A percentile compares a stretch with the other conserved stretches of the same genome.
phyloP scores from a whole-genome alignment of 2,113 vertebrate species.

The Sinosuthora webbiana region DNA sequence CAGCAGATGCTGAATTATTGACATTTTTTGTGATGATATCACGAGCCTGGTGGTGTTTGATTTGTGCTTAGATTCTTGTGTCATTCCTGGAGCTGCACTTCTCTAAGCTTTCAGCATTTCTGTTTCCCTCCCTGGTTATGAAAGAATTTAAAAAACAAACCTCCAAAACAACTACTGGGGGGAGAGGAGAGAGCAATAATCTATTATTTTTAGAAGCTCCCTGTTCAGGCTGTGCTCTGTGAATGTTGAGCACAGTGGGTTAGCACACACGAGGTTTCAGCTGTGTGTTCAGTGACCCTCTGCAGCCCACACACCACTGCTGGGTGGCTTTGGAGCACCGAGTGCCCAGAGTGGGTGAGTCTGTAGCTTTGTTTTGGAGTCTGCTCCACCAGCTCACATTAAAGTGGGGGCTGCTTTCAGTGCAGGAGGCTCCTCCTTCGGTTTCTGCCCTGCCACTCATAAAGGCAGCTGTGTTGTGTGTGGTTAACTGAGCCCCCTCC shows the following conservation, averaged over 20 bases:
- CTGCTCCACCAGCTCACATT: neutral
- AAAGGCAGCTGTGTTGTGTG: conserved; percentile 31
- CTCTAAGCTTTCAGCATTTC: neutral
- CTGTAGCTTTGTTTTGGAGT: neutral
- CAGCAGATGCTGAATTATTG: neutral
- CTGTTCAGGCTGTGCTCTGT: neutral
- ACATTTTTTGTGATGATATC: neutral
- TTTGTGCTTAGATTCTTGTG: neutral
- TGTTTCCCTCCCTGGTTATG: neutral
- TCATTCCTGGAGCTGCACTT: neutral
- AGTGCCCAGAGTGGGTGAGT: neutral
- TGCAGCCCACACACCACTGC: neutral
- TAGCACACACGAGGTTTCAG: neutral
- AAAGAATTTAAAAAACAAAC: neutral
- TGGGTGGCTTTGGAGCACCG: neutral
- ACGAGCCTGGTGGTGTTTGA: neutral
- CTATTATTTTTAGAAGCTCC: neutral
- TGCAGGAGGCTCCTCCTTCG: neutral
- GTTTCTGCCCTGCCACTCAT: conserved; percentile 2
- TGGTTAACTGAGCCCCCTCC: neutral
- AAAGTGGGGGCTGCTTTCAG: neutral
- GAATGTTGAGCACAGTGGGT: neutral
- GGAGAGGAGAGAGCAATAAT: neutral
- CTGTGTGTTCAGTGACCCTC: neutral
- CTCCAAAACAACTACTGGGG: neutral